Evolutionary conservation across 2,888 invertebrate species (phyloP).

Genomic region (Bedellia somnulentella): DNA sequence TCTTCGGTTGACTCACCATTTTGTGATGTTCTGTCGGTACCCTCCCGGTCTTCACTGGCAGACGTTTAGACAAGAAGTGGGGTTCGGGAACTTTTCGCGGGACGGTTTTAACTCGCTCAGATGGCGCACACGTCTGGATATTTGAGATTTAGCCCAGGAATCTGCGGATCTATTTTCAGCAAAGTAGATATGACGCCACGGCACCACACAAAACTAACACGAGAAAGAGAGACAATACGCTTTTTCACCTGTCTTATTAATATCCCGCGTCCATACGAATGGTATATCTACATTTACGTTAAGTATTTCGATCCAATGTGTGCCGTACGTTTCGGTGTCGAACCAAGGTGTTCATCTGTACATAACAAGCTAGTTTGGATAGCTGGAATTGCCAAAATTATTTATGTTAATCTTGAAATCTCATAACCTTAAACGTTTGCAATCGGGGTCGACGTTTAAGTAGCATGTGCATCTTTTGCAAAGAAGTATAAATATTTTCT

Average conservation of each 20-base stretch:
- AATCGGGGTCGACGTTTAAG: too few relatives aligned
- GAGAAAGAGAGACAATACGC: constrained; percentile 32
- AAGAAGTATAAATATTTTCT: too few relatives aligned
- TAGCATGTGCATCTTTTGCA: too few relatives aligned
- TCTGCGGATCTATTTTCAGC: constrained; percentile 57
- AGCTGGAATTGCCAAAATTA: too few relatives aligned
- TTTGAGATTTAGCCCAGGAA: constrained; percentile 66
- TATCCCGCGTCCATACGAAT: constrained; percentile 32
- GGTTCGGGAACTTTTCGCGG: constrained; percentile 66
- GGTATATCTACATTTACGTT: constrained; percentile 53
- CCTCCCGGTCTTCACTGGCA: constrained; percentile 71
- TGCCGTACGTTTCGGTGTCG: constrained; percentile 15
- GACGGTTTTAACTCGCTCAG: constrained; percentile 75
- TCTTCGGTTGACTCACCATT: constrained; percentile 64
- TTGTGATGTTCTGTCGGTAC: constrained; percentile 67
- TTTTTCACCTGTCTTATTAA: constrained; percentile 21
- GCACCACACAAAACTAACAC: too few relatives aligned
- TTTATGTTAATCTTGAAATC: too few relatives aligned
- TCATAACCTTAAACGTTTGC: too few relatives aligned
- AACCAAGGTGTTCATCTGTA: constrained; percentile 25
- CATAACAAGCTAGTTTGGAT: too few relatives aligned
- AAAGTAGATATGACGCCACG: constrained; percentile 33
- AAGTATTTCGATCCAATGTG: constrained; percentile 53
- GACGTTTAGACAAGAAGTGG: constrained; percentile 79
- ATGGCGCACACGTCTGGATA: constrained; percentile 69